Conservation (phyloP, 2,888 invertebrate species). For the Sinopyrophorus schimmeli region DNA sequence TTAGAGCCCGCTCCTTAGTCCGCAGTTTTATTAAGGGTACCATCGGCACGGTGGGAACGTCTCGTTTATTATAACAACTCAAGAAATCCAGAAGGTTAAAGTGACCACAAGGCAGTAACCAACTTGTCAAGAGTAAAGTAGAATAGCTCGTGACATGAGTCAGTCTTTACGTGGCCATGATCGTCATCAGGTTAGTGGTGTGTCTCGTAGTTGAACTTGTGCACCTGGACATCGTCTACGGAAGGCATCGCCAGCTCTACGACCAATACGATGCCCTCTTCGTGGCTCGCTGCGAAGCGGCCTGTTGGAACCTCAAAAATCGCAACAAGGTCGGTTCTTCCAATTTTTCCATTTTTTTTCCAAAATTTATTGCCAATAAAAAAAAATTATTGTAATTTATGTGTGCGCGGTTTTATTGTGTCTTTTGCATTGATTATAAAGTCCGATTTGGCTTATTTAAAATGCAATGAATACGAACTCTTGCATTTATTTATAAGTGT, state of each 20-base stretch:
- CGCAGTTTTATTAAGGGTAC: no score
- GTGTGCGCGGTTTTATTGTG: no score
- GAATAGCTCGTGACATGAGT: constrained; percentile 40
- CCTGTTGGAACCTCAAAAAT: constrained; percentile 55
- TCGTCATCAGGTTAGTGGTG: constrained; percentile 33
- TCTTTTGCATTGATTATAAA: no score
- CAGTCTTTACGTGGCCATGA: constrained; percentile 38
- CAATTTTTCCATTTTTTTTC: no score
- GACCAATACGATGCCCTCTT: constrained; percentile 59
- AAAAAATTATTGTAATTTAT: no score
- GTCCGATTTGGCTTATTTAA: no score
- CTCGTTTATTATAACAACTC: constrained; percentile 10
- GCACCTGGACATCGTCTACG: constrained; percentile 50
- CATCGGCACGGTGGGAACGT: constrained; percentile 9
- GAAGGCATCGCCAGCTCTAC: constrained; percentile 54
- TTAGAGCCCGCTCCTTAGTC: no score
- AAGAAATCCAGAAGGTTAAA: constrained; percentile 27
- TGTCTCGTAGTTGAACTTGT: constrained; percentile 34
- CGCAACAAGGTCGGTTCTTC: constrained; percentile 42
- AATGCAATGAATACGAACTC: no score
- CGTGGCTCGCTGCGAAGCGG: constrained; percentile 65
- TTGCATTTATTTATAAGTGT: no score
- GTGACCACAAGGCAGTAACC: constrained; percentile 38
- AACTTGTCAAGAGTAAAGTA: constrained; percentile 41
- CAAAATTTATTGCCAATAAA: no score